Evolutionary conservation across 2,113 vertebrate species (phyloP), one percentile per base, ranked within the genome.

Genomic region (Pseudorasbora parva): DNA sequence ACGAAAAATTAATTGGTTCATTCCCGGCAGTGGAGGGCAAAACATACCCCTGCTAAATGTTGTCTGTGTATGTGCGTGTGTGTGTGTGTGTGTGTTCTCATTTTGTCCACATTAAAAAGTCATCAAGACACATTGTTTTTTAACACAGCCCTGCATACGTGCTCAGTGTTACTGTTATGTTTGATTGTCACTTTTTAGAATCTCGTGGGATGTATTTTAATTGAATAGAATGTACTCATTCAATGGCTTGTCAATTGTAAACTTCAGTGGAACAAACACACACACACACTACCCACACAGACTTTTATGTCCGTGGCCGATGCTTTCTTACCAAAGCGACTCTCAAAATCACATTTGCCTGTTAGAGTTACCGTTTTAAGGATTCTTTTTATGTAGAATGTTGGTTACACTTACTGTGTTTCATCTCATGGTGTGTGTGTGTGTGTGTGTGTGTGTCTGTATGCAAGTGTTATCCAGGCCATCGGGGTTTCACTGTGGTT

Each of bases 401-500:
- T 74, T 10, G 27, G 9, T 76, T 64, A 54, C 62, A 62, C 80
- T 57, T 37, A 27, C 17, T 19, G 49, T 43, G 41, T 47, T 78
- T 56, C 73, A 59, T 71, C 49, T 76, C 81, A 51, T 79, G 45
- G 47, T 30, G 75, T 54, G 79, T 41, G 56, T 60, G 57, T 51
- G 75, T 71, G 51, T 49, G 30, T 78, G 47, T 27, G 62, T 54
- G 59, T 21, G 59, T 54, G 66, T n/a, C 66, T 33, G 54, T 66
- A 59, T 59, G 33, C 72, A 60, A 41, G 57, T 74, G 25, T 82
- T 93, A 82, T 92, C 91, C 45, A 92, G 82, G 92, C 91, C 91
- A 91, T 93, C 93, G 92, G 91, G 91, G 91, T 88, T 91, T 93
- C 94, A 95, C 92, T 95, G 93, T 95, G 92, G 89, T 91, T 94